A percentile compares a stretch with the other conserved stretches of the same genome.
Evolutionary conservation across 92 coral and sea anemone species (phyloP).

Genomic region (Zoanthus solanderi): DNA sequence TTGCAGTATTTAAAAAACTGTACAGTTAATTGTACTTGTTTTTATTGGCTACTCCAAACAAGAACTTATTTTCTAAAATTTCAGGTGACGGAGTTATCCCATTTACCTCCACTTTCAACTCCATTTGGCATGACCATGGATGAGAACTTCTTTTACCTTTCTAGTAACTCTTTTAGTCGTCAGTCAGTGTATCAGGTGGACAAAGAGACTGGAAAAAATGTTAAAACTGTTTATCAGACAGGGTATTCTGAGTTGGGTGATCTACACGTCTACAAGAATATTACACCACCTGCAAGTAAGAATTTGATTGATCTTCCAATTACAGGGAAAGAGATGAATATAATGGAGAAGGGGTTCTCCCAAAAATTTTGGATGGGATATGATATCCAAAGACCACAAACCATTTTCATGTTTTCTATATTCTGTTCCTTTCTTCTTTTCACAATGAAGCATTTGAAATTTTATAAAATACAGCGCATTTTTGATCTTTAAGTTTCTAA

Average conservation of each 20-base stretch:
- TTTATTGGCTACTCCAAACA: not conserved
- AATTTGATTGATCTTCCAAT: no score
- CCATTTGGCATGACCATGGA: constrained; percentile 31
- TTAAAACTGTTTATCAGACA: not conserved
- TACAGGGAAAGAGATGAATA: no score
- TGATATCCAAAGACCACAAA: no score
- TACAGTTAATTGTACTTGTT: no score
- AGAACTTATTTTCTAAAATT: not conserved
- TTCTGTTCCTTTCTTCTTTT: no score
- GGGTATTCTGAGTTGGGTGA: not conserved
- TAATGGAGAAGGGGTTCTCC: no score
- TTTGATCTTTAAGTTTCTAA: no score
- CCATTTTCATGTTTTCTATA: no score
- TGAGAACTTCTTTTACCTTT: not conserved
- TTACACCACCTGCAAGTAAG: constrained; percentile 48
- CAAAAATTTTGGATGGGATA: no score
- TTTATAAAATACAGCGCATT: no score
- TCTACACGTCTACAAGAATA: constrained; percentile 14
- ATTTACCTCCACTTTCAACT: not conserved
- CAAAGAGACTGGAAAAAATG: not conserved
- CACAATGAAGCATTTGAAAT: no score
- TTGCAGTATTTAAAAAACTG: no score
- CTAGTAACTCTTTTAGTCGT: not conserved
- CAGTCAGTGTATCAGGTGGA: constrained; percentile 18
- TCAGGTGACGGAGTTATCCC: constrained; percentile 24